Evolutionary conservation across 2,888 invertebrate genomes (phyloP), one percentile per base, ranked within the genome.

Genomic region (Trileptium ribeirensis): DNA sequence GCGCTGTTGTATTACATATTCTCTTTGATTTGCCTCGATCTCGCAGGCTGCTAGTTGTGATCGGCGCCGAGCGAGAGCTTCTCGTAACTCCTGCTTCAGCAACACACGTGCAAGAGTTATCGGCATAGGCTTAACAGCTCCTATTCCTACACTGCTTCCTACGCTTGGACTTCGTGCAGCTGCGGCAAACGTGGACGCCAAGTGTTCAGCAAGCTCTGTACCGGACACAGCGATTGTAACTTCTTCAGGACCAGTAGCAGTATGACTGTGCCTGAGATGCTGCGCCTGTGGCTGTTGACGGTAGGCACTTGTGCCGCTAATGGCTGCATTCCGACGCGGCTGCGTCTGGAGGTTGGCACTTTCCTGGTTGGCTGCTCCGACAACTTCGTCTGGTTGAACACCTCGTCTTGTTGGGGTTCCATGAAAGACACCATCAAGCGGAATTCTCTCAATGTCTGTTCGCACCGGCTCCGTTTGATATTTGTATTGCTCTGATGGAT

Each of bases 61-160:
- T 79, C 89, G 87, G 70, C 90, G 84, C 29, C 88, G 87, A 39
- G 86, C 87, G 8, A 90, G 88, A 36, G 89, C 90, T 81, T 90
- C 88, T 80, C 90, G 86, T 80, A 91, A 86, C 83, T 91, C 91
- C 83, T 90, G 90, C 83, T 90, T 90, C 79, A 91, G 86, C 70
- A 89, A 84, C 37, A 88, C 86, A 39, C 87, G 82, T 19, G 86
- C 87, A 81, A 87, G 80, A 0, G 87, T 86, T 67, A 83, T 64
- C 19, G 83, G 82, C 79, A 83, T 79, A 8, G 51, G 51, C 24
- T 51, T 51, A 24, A 8, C 51, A n/a, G n/a, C n/a, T n/a, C n/a
- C n/a, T n/a, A n/a, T n/a, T 15, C 51, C 51, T 15, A 51, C 51
- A 51, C 51, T 51, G 51, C 51, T 51, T 15, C 8, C 24, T 24